phyloP scores from a whole-genome alignment of 2,888 invertebrate genomes.

The Caenorhabditis plicata region DNA sequence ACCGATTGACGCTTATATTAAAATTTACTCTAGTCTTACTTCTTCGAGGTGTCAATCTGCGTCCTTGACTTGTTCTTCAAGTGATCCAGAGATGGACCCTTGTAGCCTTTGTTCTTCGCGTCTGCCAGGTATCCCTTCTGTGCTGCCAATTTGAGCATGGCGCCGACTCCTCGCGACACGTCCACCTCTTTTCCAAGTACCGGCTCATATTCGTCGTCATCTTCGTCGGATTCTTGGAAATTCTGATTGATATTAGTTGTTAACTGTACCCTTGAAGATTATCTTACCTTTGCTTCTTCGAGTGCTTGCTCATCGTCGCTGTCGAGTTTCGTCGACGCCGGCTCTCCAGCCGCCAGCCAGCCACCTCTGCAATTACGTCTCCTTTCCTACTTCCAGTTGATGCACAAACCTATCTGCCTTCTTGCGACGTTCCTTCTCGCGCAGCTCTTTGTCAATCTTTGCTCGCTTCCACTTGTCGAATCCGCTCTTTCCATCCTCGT shows the following conservation, averaged over 20 bases:
- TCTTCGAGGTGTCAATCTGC: constrained; percentile 49
- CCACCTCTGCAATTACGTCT: constrained; percentile 11
- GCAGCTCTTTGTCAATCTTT: constrained; percentile 32
- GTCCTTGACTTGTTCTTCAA: constrained; percentile 51
- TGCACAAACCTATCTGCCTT: constrained; percentile 16
- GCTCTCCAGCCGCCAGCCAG: constrained; percentile 30
- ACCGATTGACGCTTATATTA: no score
- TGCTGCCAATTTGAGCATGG: constrained; percentile 60
- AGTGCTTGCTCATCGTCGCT: constrained; percentile 48
- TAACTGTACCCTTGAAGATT: no score
- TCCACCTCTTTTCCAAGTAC: constrained; percentile 61
- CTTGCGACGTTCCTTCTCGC: constrained; percentile 27
- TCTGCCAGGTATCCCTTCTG: constrained; percentile 51
- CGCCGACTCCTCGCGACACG: constrained; percentile 66
- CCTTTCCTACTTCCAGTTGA: not conserved
- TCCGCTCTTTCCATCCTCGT: constrained; percentile 10
- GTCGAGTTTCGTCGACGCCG: constrained; percentile 20
- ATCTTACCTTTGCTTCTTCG: constrained; percentile 33
- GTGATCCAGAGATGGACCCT: constrained; percentile 53
- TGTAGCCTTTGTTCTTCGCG: constrained; percentile 34
- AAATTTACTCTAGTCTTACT: no score
- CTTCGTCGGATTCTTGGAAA: constrained; percentile 30
- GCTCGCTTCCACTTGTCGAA: constrained; percentile 39
- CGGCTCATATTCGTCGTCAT: constrained; percentile 46
- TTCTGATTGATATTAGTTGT: no score